These are phyloP conservation scores for Drosophila ogumai DNA, from an alignment of 1,140 invertebrate species.

Conservation along the genomic window DNA sequence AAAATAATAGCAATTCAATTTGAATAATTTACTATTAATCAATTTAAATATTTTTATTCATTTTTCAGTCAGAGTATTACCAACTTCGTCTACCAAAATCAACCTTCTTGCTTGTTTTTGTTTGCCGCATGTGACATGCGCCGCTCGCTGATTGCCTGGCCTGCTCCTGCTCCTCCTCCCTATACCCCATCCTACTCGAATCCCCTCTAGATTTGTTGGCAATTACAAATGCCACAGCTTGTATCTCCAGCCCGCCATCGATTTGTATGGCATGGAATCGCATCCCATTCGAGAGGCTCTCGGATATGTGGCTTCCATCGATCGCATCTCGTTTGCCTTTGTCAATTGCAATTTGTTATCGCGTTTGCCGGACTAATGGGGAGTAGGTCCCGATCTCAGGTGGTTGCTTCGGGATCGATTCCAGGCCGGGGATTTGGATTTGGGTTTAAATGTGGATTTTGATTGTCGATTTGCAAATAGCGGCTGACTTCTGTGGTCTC, in stretches of 20 bases:
- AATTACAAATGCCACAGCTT: slow-evolving; percentile 81
- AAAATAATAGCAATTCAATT: not conserved
- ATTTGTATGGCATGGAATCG: slow-evolving; percentile 74
- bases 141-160: slow-evolving; percentile 69
- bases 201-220: slow-evolving; percentile 37
- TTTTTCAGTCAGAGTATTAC: not conserved
- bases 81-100: not conserved
- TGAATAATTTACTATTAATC: not conserved
- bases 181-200: not conserved
- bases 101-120: slow-evolving; percentile 13
- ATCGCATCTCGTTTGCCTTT: slow-evolving; percentile 59
- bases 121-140: slow-evolving; percentile 66
- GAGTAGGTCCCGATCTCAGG: slow-evolving; percentile 39
- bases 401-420: slow-evolving; percentile 37
- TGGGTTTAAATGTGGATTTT: slow-evolving; percentile 19
- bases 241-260: slow-evolving; percentile 75
- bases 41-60: not conserved
- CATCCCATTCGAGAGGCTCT: slow-evolving; percentile 38
- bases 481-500: slow-evolving; percentile 50
- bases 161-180: slow-evolving; percentile 16
- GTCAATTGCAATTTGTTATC: slow-evolving; percentile 85
- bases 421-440: slow-evolving; percentile 41
- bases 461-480: slow-evolving; percentile 17
- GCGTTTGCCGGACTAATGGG: slow-evolving; percentile 53
- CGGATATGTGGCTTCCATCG: slow-evolving; percentile 50